These are phyloP conservation scores for Monochamus saltuarius DNA, from an alignment of 1,140 invertebrate genomes.

Conservation along the genomic window DNA sequence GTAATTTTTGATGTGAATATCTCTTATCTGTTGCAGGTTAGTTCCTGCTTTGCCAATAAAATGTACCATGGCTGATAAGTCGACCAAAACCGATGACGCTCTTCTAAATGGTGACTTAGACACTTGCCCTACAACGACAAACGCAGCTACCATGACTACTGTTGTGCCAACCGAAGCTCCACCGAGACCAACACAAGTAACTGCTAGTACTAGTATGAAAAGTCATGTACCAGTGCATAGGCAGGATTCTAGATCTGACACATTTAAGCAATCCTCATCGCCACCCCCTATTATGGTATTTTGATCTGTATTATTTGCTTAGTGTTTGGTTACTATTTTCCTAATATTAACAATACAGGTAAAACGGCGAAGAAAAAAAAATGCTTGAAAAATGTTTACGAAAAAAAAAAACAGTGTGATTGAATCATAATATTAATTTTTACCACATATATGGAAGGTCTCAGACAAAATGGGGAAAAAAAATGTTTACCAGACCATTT, in stretches of 20 bases:
- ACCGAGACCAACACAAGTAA: constrained; percentile 6
- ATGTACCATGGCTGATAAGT: constrained; percentile 57
- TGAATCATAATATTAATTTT: too few species aligned
- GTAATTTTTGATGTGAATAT: constrained; percentile 13
- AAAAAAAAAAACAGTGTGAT: too few species aligned
- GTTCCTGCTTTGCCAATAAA: constrained; percentile 49
- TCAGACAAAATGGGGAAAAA: too few species aligned
- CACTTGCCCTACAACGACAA: constrained; percentile 51
- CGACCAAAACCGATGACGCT: constrained; percentile 56
- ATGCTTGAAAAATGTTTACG: too few species aligned
- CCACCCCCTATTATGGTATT: constrained; percentile 35
- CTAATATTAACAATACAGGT: too few species aligned
- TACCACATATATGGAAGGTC: too few species aligned
- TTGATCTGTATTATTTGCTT: too few species aligned
- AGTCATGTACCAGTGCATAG: constrained; percentile 21
- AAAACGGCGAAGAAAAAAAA: too few species aligned
- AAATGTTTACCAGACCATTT: too few species aligned
- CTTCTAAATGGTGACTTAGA: constrained; percentile 46
- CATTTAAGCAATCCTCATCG: constrained; percentile 15
- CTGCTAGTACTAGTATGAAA: constrained; percentile 18
- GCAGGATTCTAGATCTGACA: constrained; percentile 29
- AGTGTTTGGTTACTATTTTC: too few species aligned
- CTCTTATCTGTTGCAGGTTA: constrained; percentile 36
- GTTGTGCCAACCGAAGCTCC: constrained; percentile 28
- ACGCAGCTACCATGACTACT: constrained; percentile 54